phyloP scores from a whole-genome alignment of 2,888 invertebrate species.

The Scelioninae gen. 2 region DNA sequence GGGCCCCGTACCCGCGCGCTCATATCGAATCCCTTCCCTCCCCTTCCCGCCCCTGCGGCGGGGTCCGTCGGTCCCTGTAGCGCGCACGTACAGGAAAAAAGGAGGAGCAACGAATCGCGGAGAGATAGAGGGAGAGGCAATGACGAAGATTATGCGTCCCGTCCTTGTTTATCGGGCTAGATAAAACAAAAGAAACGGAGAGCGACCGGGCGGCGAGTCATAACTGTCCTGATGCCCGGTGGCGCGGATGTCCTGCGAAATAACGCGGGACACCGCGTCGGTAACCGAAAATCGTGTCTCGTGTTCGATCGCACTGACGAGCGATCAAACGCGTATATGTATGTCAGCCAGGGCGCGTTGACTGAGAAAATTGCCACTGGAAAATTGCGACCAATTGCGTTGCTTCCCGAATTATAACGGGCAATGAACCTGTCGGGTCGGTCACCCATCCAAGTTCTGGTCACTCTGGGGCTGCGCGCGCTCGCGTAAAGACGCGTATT shows the following conservation, averaged over 20 bases:
- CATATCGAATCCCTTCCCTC: constrained; percentile 46
- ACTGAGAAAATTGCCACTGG: too few species aligned
- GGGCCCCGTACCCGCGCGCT: constrained; percentile 48
- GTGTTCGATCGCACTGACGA: too few species aligned
- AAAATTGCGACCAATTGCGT: too few species aligned
- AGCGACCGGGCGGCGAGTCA: constrained; percentile 69
- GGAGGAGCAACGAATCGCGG: constrained; percentile 23
- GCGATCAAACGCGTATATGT: too few species aligned
- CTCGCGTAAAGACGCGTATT: too few species aligned
- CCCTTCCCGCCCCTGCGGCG: constrained; percentile 20
- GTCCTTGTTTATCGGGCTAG: constrained; percentile 42
- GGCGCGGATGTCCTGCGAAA: constrained; percentile 70
- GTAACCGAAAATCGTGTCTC: too few species aligned
- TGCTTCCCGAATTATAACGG: too few species aligned
- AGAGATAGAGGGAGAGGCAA: constrained; percentile 20
- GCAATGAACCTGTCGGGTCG: too few species aligned
- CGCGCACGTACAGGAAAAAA: constrained; percentile 37
- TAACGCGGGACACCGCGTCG: constrained; percentile 58
- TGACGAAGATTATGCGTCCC: constrained; percentile 12
- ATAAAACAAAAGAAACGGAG: constrained; percentile 59
- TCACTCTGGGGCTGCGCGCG: too few species aligned
- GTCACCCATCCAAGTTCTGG: too few species aligned
- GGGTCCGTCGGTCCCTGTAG: constrained; percentile 27
- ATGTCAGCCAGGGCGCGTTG: too few species aligned
- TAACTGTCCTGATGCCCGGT: constrained; percentile 73